These are phyloP conservation scores for Notothenia rossii DNA, from an alignment of 2,113 vertebrate species.

Conservation along the genomic window DNA sequence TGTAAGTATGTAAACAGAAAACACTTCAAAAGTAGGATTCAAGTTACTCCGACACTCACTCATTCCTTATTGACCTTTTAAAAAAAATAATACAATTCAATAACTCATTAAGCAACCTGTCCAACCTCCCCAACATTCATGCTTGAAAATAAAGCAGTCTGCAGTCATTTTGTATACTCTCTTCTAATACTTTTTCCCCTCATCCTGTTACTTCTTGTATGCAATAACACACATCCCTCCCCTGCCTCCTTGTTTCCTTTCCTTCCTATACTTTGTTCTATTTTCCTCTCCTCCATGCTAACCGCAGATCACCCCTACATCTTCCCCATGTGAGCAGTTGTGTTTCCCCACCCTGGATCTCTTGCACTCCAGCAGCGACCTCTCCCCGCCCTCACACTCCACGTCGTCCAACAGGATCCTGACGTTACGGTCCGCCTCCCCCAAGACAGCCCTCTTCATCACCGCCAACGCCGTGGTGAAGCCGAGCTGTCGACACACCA, in stretches of 20 bases:
- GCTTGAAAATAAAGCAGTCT: conserved; percentile 1
- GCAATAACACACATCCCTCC: neutral
- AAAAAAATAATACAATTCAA: conserved; percentile 8
- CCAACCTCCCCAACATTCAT: neutral
- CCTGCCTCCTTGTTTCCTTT: neutral
- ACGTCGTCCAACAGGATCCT: conserved; percentile 80
- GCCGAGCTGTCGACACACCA: conserved; percentile 84
- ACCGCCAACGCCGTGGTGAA: conserved; percentile 64
- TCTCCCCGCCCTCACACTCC: conserved; percentile 79
- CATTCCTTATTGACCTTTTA: neutral
- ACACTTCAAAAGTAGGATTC: neutral
- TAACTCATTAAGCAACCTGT: neutral
- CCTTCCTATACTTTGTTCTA: neutral
- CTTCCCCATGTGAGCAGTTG: conserved; percentile 78
- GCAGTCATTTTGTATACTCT: neutral
- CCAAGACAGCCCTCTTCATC: conserved; percentile 75
- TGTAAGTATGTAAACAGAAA: conserved; percentile 3
- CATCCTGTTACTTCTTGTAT: conserved; percentile 1
- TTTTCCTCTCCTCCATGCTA: neutral
- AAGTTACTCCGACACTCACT: conserved; percentile 17
- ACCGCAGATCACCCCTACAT: conserved; percentile 80
- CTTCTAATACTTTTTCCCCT: neutral
- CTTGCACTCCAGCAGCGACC: conserved; percentile 79
- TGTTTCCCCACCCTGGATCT: conserved; percentile 78
- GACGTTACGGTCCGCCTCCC: conserved; percentile 65